A percentile compares a stretch with the other conserved stretches of the same genome.
phyloP scores from a whole-genome alignment of 2,888 invertebrate genomes.

The Drosophila stalkeri region DNA sequence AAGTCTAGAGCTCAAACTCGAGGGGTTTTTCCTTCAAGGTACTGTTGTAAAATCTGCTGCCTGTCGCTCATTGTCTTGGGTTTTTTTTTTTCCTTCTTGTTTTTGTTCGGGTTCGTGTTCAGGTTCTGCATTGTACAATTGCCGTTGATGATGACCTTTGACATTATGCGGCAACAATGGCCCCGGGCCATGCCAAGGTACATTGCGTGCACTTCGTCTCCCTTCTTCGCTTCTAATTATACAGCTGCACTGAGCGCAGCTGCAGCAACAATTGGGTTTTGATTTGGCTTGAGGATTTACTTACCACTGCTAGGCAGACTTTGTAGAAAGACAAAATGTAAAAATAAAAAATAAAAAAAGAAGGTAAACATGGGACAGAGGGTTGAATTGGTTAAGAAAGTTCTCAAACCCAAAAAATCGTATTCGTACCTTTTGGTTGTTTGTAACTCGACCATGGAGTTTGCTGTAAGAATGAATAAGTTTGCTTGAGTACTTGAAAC shows the following conservation, averaged over 20 bases:
- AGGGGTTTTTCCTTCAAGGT: conserved; percentile 49
- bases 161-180: conserved; percentile 69
- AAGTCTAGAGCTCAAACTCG: conserved; percentile 16
- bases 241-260: conserved; percentile 68
- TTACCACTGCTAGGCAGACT: conserved; percentile 17
- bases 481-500: not conserved
- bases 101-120: conserved; percentile 28
- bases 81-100: conserved; percentile 22
- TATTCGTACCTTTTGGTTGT: conserved; percentile 1
- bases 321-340: not conserved
- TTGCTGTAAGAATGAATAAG: not conserved
- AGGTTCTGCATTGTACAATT: conserved; percentile 60
- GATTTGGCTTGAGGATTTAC: conserved; percentile 32
- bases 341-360: not conserved
- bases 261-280: conserved; percentile 64
- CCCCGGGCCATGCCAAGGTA: conserved; percentile 40
- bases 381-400: conserved; percentile 23
- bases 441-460: not conserved
- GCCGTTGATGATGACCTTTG: conserved; percentile 73
- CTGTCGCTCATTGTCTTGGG: conserved; percentile 58
- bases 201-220: conserved; percentile 33
- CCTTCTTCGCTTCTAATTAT: conserved; percentile 38
- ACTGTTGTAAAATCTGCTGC: conserved; percentile 47
- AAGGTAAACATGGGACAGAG: conserved; percentile 17
- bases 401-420: conserved; percentile 5